Evolutionary conservation across 35 echinoderm and acorn worm genomes (phyloP).

Genomic region (Amphiura filiformis): DNA sequence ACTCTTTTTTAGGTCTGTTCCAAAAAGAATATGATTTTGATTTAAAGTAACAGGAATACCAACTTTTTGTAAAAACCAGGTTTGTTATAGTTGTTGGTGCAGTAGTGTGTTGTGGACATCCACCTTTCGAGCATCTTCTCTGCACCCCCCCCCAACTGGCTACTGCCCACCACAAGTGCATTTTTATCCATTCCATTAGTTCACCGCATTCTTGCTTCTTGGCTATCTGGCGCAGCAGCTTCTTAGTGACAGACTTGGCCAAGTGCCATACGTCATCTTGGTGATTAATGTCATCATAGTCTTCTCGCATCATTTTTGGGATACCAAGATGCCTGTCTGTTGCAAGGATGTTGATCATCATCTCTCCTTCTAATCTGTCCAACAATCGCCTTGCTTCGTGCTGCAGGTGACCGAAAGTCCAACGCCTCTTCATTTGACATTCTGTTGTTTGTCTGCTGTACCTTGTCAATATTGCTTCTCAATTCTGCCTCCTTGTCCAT

Average conservation of each 20-base stretch:
- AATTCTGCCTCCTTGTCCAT: slow-evolving; percentile 23
- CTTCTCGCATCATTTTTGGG: slow-evolving; percentile 10
- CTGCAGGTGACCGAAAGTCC: too few species aligned
- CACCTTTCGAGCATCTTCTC: slow-evolving; percentile 25
- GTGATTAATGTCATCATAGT: slow-evolving; percentile 38
- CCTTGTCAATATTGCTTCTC: slow-evolving; percentile 16
- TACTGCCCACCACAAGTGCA: slow-evolving; percentile 60
- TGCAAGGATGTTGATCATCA: slow-evolving; percentile 14
- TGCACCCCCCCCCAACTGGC: slow-evolving; percentile 14
- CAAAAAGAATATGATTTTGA: too few species aligned
- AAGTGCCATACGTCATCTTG: slow-evolving; percentile 79
- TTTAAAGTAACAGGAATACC: too few species aligned
- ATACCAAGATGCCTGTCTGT: slow-evolving; percentile 56
- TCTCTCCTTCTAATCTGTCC: neutral
- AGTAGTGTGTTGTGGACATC: slow-evolving; percentile 4
- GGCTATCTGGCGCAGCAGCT: slow-evolving; percentile 11
- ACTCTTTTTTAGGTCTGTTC: too few species aligned
- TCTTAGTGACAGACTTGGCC: slow-evolving; percentile 43
- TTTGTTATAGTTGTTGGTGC: slow-evolving; percentile 25
- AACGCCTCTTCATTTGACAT: slow-evolving; percentile 59
- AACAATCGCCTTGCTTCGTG: neutral
- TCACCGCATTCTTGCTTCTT: slow-evolving; percentile 57
- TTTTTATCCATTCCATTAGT: slow-evolving; percentile 44
- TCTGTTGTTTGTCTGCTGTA: slow-evolving; percentile 34
- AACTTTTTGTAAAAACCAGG: too few species aligned